A percentile compares a stretch with the other conserved stretches of the same genome.
phyloP scores from a whole-genome alignment of 2,888 invertebrate genomes.

The Spilosoma lubricipeda region DNA sequence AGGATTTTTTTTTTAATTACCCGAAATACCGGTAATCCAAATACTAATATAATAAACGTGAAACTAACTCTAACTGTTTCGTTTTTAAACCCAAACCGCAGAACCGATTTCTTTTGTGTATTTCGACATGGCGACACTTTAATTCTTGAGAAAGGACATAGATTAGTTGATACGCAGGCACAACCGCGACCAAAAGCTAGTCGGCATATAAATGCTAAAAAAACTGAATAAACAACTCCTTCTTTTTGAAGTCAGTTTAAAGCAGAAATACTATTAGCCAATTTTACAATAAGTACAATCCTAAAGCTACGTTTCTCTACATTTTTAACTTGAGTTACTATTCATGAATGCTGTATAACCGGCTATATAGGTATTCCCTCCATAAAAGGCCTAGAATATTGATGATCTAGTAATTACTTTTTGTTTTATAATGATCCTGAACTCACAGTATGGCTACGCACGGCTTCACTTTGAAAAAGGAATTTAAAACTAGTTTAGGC shows the following conservation, averaged over 20 bases:
- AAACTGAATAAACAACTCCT: neutral
- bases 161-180: no score
- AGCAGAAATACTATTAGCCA: neutral
- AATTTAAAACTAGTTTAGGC: constrained; percentile 18
- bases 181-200: no score
- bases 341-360: neutral
- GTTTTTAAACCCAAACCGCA: no score
- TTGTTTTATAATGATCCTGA: constrained; percentile 2
- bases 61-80: no score
- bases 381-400: constrained; percentile 8
- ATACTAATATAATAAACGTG: no score
- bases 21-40: no score
- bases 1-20: no score
- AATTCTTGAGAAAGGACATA: no score
- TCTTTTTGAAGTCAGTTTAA: neutral
- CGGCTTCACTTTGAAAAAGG: constrained; percentile 10
- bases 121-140: no score
- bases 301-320: constrained; percentile 3
- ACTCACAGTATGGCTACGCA: constrained; percentile 12
- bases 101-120: no score
- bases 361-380: neutral
- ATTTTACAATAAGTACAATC: neutral
- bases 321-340: neutral
- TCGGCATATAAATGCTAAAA: no score
- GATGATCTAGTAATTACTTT: constrained; percentile 8